A percentile compares a stretch with the other conserved stretches of the same genome.
Conservation (phyloP, 92 coral and sea anemone species). For the Nematostella vectensis region DNA sequence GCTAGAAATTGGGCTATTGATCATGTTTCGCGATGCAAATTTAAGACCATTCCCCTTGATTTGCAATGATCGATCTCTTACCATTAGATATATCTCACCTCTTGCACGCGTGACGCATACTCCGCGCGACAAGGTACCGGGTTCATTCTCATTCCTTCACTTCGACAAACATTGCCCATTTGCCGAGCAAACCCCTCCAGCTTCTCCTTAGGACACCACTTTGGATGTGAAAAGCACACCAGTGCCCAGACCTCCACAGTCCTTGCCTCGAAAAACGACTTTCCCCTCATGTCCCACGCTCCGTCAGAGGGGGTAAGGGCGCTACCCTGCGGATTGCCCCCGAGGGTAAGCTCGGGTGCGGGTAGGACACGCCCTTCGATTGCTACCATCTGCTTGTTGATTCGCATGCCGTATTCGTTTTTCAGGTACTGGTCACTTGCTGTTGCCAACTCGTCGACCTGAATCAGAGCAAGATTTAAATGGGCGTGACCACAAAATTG, state of each 20-base stretch:
- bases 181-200: slow-evolving; percentile 26
- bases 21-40: too few species aligned
- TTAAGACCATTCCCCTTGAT: too few species aligned
- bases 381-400: slow-evolving; percentile 56
- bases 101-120: background rate
- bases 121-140: background rate
- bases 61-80: too few species aligned
- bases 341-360: slow-evolving; percentile 58
- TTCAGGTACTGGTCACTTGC: slow-evolving; percentile 37
- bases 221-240: slow-evolving; percentile 43
- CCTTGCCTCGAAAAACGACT: slow-evolving; percentile 33
- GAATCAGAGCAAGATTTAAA: too few species aligned
- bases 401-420: slow-evolving; percentile 58
- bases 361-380: slow-evolving; percentile 80
- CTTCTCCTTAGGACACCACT: slow-evolving; percentile 13
- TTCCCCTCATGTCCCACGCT: slow-evolving; percentile 69
- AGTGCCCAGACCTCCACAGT: slow-evolving; percentile 58
- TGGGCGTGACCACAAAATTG: too few species aligned
- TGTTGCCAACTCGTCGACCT: slow-evolving; percentile 51
- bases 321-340: slow-evolving; percentile 16
- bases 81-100: too few species aligned
- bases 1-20: too few species aligned
- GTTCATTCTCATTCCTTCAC: slow-evolving; percentile 43
- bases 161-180: slow-evolving; percentile 38
- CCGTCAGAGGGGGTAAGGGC: slow-evolving; percentile 60